Base-by-base conservation (phyloP, 2,888 invertebrate species). In the Gymnoscelis rufifasciata region DNA sequence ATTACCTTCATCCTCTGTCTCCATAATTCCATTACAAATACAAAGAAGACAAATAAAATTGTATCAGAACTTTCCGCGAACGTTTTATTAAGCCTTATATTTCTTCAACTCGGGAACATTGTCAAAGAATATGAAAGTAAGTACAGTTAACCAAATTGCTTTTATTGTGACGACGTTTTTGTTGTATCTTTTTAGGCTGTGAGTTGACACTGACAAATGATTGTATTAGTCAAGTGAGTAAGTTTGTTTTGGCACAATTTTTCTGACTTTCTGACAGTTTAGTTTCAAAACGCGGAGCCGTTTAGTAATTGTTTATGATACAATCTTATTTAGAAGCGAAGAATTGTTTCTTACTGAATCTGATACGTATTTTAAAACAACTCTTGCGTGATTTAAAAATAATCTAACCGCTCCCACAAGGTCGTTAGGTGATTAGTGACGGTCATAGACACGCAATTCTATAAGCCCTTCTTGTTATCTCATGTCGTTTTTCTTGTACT, bases 141-240 rank as follows among this genome's bases (percentile, higher is more conserved):
- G 60, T 66, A 66, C 66, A 69, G 67, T 74, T 69, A 64, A 63
- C 66, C 52, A 56, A 73, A 72, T 68, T 65, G 70, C 56, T 67
- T 71, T 71, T 68, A 66, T 71, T 52, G 61, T 57, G 52, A 47
- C 58, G 49, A 35, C 35, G 15, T 35, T 62, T 74, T 65, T 63
- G 60, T 65, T 63, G 66, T 63, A 51, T 60, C 43, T 62, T 59
- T 59, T 58, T 57, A 50, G 48, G 29, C 53, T 51, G 45, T 55
- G 63, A n/a, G n/a, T n/a, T n/a, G n/a, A 63, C 60, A 57, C 56
- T 64, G 62, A 57, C 45, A 56, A 64, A 68, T 52, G 53, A 57
- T 69, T 68, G 68, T 72, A 71, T 67, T 64, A 59, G 57, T 43
- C 44, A 43, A 56, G 52, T 53, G 42, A 56, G 47, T 55, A 51